phyloP scores from a whole-genome alignment of 2,888 invertebrate species.

The Synanthedon vespiformis region DNA sequence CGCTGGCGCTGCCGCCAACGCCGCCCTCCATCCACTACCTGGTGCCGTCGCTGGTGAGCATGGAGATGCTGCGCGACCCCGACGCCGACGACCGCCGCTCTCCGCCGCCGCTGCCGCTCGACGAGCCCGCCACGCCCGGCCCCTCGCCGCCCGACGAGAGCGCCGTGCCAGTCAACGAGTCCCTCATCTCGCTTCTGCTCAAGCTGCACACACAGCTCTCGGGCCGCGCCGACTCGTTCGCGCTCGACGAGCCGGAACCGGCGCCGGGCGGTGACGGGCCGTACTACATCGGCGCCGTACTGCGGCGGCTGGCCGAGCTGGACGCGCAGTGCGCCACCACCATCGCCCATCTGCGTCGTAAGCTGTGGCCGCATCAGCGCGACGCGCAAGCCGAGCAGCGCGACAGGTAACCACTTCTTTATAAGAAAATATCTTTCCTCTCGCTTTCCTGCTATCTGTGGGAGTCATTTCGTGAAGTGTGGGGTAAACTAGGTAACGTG shows the following conservation, averaged over 20 bases:
- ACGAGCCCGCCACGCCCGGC: constrained; percentile 1
- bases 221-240: constrained; percentile 85
- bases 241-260: constrained; percentile 64
- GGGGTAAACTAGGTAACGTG: too few relatives aligned
- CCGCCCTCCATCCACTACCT: constrained; percentile 1
- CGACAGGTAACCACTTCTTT: constrained; percentile 39
- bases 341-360: constrained; percentile 77
- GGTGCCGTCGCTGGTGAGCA: constrained; percentile 7
- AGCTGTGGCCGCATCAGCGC: constrained; percentile 85
- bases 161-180: constrained; percentile 81
- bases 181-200: constrained; percentile 88
- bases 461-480: too few relatives aligned
- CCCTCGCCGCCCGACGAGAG: constrained; percentile 40
- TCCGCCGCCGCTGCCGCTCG: constrained; percentile 20
- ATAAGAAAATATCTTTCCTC: too few relatives aligned
- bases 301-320: constrained; percentile 79
- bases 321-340: constrained; percentile 78
- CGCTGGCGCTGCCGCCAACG: constrained; percentile 33
- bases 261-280: constrained; percentile 82
- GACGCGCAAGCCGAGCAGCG: constrained; percentile 83
- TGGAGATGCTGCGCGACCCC: constrained; percentile 5
- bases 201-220: constrained; percentile 92
- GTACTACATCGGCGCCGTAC: constrained; percentile 83
- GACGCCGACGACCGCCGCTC: constrained; percentile 14
- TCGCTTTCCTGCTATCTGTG: too few relatives aligned